phyloP scores from a whole-genome alignment of 2,113 vertebrate species.

The crab-eating macaque (Macaca fascicularis) region T2T-MFA8v1.1 NC_088391.1:68661501-68662000 shows the following conservation, averaged over 20 bases:
- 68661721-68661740: slow-evolving; percentile 52
- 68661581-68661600: slow-evolving; percentile 83
- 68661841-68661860: slow-evolving; percentile 16
- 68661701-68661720: slow-evolving; percentile 87
- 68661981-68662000: slow-evolving; percentile 57
- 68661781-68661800: slow-evolving; percentile 3
- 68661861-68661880: slow-evolving; percentile 20
- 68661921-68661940: not conserved
- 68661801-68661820: not conserved
- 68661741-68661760: not conserved
- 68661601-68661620: slow-evolving; percentile 94
- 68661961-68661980: slow-evolving; percentile 5
- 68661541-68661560: not conserved
- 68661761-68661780: slow-evolving; percentile 58
- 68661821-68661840: slow-evolving; percentile 50
- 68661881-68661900: slow-evolving; percentile 27
- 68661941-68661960: slow-evolving; percentile 42
- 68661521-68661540: not conserved
- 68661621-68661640: slow-evolving; percentile 93
- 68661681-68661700: slow-evolving; percentile 96
- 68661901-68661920: slow-evolving; percentile 37
- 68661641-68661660: slow-evolving; percentile 92
- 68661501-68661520: not conserved
- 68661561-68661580: slow-evolving; percentile 55
- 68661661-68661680: slow-evolving; percentile 94